Evolutionary conservation across 2,797 vertebrate species (phyloP), one percentile per base, ranked within the genome.

Genomic region (Fringilla coelebs): DNA sequence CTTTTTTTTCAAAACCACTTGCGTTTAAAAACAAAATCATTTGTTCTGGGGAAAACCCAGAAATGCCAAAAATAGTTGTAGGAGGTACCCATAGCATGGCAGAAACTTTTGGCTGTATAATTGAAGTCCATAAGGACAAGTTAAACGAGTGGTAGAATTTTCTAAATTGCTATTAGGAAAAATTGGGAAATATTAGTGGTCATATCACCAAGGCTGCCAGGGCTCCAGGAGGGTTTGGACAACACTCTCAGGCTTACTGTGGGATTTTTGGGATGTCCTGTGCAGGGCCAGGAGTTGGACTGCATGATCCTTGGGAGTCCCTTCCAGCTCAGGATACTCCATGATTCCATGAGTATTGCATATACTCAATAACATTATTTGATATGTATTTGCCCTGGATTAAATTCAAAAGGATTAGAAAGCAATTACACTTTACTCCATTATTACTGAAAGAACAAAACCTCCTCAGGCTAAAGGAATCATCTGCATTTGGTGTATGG

Each of bases 351-450:
- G 34, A 70, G 25, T 45, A 46, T 48, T 90, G 55, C 71, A 32
- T 13, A 9, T 81, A 11, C 73, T 88, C 62, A 45, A 48, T 74
- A 91, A 52, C 36, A 19, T 14, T 54, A 84, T 49, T 75, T 48
- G 71, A 87, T 77, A 76, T 17, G 20, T 71, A 60, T 93, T 92
- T 83, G 31, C 26, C 40, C 61, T 93, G 95, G 88, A 76, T 79
- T 49, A 82, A 94, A 94, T 89, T 95, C 91, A 93, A 71, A 94
- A 84, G 45, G 85, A 87, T 94, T 81, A 81, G 63, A 81, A 84
- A 88, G 85, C 70, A 88, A 93, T 96, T 91, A 90, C 32, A 22
- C 67, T 93, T 65, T 38, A 28, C 32, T 84, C 77, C 85, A 20
- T 75, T 78, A 86, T 48, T 81, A 81, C 26, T 88, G 73, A 82